phyloP scores from a whole-genome alignment of 2,113 vertebrate species.

The Tachycineta bicolor region DNA sequence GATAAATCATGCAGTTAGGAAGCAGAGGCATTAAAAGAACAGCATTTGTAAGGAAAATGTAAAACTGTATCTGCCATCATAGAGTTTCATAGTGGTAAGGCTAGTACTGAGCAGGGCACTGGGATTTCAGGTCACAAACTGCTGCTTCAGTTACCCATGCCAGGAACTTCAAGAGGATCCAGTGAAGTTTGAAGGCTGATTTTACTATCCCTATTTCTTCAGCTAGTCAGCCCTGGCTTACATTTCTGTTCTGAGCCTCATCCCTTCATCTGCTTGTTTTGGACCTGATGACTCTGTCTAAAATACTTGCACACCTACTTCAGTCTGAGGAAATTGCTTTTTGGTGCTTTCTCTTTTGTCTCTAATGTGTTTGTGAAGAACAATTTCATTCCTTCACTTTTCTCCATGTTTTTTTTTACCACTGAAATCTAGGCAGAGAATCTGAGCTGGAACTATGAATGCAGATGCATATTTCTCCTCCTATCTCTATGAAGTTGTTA shows the following conservation, averaged over 20 bases:
- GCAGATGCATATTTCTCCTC: background rate
- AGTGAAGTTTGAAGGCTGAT: background rate
- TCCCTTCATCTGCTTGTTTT: conserved; percentile 27
- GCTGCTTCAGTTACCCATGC: background rate
- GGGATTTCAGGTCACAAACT: background rate
- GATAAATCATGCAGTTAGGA: conserved; percentile 4
- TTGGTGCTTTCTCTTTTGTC: conserved; percentile 36
- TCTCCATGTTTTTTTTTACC: background rate
- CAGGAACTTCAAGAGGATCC: background rate
- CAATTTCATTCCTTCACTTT: background rate
- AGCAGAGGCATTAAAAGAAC: conserved; percentile 35
- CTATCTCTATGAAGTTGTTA: background rate
- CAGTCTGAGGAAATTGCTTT: conserved; percentile 39
- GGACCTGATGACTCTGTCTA: background rate
- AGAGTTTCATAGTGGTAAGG: background rate
- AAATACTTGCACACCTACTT: conserved; percentile 40
- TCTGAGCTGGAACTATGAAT: conserved; percentile 3
- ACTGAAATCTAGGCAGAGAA: background rate
- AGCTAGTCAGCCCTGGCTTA: background rate
- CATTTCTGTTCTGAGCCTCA: background rate
- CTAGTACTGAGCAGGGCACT: background rate
- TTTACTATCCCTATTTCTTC: conserved; percentile 18
- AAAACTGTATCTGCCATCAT: background rate
- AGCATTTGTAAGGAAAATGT: conserved; percentile 18
- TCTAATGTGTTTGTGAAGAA: background rate